Evolutionary conservation across 2,888 invertebrate species (phyloP), one percentile per base, ranked within the genome.

Genomic region (Adineta ricciae): DNA sequence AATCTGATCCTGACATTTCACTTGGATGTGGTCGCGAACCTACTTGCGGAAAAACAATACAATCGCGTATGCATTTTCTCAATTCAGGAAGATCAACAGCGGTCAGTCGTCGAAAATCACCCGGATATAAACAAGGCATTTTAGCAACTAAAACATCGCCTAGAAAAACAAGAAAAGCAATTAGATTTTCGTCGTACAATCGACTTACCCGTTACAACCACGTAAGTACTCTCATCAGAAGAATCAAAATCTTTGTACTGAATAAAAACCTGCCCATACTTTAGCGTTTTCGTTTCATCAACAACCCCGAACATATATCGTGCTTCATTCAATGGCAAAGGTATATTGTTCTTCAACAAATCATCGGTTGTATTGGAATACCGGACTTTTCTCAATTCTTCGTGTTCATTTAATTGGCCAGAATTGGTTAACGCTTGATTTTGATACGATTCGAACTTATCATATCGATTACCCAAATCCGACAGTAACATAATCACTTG

Each of bases 1-100:
- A n/a, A 72, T 72, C 72, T 16, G 72, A 72, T 27, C 72, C 72
- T 32, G 72, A 72, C 72, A 72, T 72, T 72, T 72, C 72, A 72
- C 32, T 32, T 11, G 72, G 27, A 72, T 72, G 72, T 11, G 72
- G 72, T 32, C 72, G 72, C 5, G 32, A 5, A 32, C 72, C 72
- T 27, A 32, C 32, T 11, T 2, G 32, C 36, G 72, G 72, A 36
- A 72, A 72, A 2, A 72, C 72, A 36, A 72, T 72, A 36, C 72
- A 72, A 72, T 72, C 72, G 3, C 72, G 72, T 19, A 72, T 72
- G 21, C 72, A 72, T 14, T 4, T 19, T 72, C 32, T 72, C 72
- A 72, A 36, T 72, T 32, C n/a, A 27, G 27, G 27, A 11, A 27
- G 16, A 72, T 72, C 14, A 72, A 72, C 36, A 72, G 72, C 72